Percentiles rank a stretch among this genome's conserved stretches.
These are phyloP conservation scores for Bombus affinis DNA, from an alignment of 1,140 invertebrate species.

Conservation along the genomic window DNA sequence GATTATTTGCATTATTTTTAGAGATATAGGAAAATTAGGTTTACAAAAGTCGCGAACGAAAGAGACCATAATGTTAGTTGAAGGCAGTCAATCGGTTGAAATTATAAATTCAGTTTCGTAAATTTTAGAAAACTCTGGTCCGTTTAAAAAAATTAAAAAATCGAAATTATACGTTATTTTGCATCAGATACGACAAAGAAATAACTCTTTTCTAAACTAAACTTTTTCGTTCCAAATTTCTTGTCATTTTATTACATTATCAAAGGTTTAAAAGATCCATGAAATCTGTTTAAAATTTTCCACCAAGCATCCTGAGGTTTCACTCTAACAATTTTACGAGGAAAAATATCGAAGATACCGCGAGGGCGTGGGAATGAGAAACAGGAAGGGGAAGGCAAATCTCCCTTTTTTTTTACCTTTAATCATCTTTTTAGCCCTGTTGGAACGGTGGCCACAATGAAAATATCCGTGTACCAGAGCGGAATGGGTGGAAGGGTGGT, in stretches of 20 bases:
- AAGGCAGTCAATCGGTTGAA: no score
- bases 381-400: neutral
- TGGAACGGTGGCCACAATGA: constrained; percentile 20
- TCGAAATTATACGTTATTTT: no score
- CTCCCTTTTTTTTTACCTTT: constrained; percentile 1
- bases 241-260: neutral
- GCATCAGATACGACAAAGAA: no score
- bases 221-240: no score
- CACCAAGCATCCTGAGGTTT: neutral
- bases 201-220: no score
- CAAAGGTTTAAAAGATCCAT: neutral
- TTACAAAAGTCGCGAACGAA: no score
- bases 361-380: neutral
- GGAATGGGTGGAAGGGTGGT: neutral
- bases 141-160: no score
- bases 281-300: neutral
- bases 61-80: no score
- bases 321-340: neutral
- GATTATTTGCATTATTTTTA: no score
- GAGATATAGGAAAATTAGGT: no score
- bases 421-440: constrained; percentile 20
- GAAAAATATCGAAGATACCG: neutral
- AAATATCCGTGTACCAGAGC: constrained; percentile 17
- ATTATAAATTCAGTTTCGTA: no score
- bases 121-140: no score